Base-by-base conservation (phyloP, 2,113 vertebrate genomes). In the Serinus canaria region DNA sequence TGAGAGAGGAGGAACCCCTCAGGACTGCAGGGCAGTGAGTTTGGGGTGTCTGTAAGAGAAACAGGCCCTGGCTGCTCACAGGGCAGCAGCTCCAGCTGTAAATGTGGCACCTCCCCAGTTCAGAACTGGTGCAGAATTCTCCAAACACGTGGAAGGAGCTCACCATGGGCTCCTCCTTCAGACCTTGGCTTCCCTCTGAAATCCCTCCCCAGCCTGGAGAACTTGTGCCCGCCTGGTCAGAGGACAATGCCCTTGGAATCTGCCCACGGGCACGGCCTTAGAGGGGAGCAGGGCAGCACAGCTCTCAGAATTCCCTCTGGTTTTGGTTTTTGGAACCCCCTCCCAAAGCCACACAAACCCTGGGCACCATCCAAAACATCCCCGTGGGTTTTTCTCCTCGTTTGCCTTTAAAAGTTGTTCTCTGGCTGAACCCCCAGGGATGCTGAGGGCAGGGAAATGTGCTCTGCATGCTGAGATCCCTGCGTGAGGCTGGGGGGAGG, bases 371-470 rank as follows among this genome's bases (percentile, higher is more conserved):
- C 93, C 73, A 53, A 95, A 96, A 76, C 35, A 58, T 78, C 82
- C 59, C 80, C 1, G 3, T 3, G 33, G 69, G 28, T 8, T 84
- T 72, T 95, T 49, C 79, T 74, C 85, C n/a, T 76, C 66, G 41
- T 90, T 84, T 90, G 62, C 70, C 96, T 96, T 96, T 82, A 94
- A 88, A 94, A 91, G 96, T 90, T 91, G 91, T 35, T 95, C 90
- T 96, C 91, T 96, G 96, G 97, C 94, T 96, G 92, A 96, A 86
- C 91, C 94, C 94, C 47, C 75, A 30, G 95, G 91, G 93, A 95
- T 93, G 9, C 72, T 58, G 59, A 68, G 94, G 83, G 82, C 60
- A 91, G 87, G 91, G 28, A 78, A 83, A 75, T 60, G 77, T 88
- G 78, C 78, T 91, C 86, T 82, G 79, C 83, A 85, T 76, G 91